These are phyloP conservation scores for Vanessa atalanta DNA, from an alignment of 1,140 invertebrate genomes.

Conservation along the genomic window DNA sequence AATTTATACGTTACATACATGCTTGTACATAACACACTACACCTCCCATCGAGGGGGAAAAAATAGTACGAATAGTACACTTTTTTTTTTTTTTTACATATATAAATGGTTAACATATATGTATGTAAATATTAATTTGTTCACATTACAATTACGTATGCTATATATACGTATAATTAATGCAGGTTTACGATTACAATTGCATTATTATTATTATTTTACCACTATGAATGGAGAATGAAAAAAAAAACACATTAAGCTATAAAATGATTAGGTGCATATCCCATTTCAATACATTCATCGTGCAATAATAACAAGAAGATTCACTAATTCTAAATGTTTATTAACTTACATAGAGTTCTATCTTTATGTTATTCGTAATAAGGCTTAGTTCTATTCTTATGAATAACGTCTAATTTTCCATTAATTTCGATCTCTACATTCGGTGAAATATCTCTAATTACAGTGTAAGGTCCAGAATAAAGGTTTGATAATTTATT, in stretches of 20 bases:
- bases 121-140: no score
- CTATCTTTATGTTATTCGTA: neutral
- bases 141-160: no score
- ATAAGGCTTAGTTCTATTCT: conserved; percentile 2
- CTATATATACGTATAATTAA: no score
- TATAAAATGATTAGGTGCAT: no score
- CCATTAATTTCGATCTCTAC: no score
- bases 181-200: no score
- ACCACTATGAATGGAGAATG: neutral
- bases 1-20: no score
- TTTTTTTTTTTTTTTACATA: no score
- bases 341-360: neutral
- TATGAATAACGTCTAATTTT: neutral
- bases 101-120: no score
- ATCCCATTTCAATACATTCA: neutral
- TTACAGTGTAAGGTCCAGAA: neutral
- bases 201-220: neutral
- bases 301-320: neutral
- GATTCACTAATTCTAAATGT: neutral
- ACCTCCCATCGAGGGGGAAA: no score
- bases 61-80: no score
- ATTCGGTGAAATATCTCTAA: neutral
- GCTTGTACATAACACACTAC: no score
- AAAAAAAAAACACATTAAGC: neutral
- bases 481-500: neutral